phyloP scores from a whole-genome alignment of 2,888 invertebrate genomes.

The Ecliptopera silaceata region DNA sequence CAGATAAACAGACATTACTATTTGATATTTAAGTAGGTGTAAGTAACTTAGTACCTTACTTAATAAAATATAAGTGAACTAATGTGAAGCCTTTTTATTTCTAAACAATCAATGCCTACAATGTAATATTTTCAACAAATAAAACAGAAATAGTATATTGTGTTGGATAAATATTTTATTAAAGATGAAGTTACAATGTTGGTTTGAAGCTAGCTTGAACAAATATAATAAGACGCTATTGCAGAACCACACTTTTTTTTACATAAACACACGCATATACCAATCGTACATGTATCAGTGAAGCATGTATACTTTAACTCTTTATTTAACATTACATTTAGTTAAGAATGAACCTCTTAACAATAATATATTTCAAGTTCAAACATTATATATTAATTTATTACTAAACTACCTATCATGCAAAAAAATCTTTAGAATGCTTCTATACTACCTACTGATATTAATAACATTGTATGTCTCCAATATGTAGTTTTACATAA shows the following conservation, averaged over 20 bases:
- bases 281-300: conserved; percentile 54
- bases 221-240: conserved; percentile 66
- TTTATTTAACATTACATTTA: conserved; percentile 69
- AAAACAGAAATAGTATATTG: conserved; percentile 46
- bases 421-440: conserved; percentile 71
- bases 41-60: too few species aligned
- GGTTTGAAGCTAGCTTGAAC: conserved; percentile 71
- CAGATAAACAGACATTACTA: too few species aligned
- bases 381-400: conserved; percentile 65
- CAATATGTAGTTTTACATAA: conserved; percentile 46
- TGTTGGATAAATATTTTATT: conserved; percentile 80
- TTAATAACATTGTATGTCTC: conserved; percentile 72
- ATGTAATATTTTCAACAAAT: conserved; percentile 11
- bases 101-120: neutral
- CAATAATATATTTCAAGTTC: conserved; percentile 55
- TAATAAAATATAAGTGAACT: too few species aligned
- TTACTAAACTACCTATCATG: conserved; percentile 71
- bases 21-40: too few species aligned
- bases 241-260: conserved; percentile 66
- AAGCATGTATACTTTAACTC: conserved; percentile 61
- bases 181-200: conserved; percentile 75
- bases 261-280: conserved; percentile 59
- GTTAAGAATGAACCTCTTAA: conserved; percentile 59
- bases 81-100: neutral
- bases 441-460: conserved; percentile 56